A percentile compares a stretch with the other conserved stretches of the same genome.
These are phyloP conservation scores for Sarcophaga rosellei DNA, from an alignment of 2,888 invertebrate species.

Conservation along the genomic window DNA sequence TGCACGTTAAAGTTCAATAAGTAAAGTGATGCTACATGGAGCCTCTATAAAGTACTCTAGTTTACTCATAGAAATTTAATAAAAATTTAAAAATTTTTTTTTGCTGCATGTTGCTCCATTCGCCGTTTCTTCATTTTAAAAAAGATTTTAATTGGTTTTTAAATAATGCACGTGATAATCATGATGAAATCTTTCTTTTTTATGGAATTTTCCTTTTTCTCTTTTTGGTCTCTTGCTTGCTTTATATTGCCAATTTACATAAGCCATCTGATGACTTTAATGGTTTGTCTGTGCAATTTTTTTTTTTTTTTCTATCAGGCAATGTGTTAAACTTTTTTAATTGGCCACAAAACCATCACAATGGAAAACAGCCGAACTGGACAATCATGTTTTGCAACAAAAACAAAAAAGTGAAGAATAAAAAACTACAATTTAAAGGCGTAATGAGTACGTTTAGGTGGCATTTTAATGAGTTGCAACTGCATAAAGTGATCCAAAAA, in stretches of 20 bases:
- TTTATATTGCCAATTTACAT: not conserved
- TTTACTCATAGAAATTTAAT: not conserved
- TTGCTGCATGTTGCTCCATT: not conserved
- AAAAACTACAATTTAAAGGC: not conserved
- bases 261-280: too few species aligned
- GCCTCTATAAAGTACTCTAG: not conserved
- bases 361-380: too few species aligned
- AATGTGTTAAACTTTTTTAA: too few species aligned
- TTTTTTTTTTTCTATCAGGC: too few species aligned
- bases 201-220: not conserved
- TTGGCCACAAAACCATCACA: too few species aligned
- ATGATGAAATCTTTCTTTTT: constrained; percentile 32
- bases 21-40: too few species aligned
- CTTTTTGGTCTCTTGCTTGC: too few species aligned
- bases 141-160: constrained; percentile 56
- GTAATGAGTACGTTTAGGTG: constrained; percentile 40
- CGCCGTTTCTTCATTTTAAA: constrained; percentile 32
- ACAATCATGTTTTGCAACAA: too few species aligned
- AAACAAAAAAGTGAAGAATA: too few species aligned
- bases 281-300: too few species aligned
- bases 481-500: not conserved
- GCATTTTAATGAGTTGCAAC: constrained; percentile 29
- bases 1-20: too few species aligned
- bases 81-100: constrained; percentile 14
- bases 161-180: constrained; percentile 55